Base-by-base conservation (phyloP, 2,113 vertebrate genomes). In the Elaphurus davidianus region DNA sequence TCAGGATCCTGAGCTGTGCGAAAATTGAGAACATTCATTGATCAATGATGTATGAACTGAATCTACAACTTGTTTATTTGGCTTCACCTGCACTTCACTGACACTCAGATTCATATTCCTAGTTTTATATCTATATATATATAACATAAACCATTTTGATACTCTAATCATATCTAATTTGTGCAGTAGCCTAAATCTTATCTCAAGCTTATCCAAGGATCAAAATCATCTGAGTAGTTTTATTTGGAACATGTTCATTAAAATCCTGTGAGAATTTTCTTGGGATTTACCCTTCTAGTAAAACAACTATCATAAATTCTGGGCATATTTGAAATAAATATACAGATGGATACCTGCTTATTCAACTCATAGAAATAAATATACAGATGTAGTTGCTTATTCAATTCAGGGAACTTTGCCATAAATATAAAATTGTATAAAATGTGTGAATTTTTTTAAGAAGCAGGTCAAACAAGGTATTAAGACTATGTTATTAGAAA, bases 1-100 rank as follows among this genome's bases (percentile, higher is more conserved):
- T 88, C 95, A 94, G 55, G 23, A 87, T 94, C 67, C 76, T 91
- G 36, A 25, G 36, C 60, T 96, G 45, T 96, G 67, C 0, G 30
- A 96, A 96, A 98, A 97, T 96, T 98, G 98, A 96, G 98, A 93
- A 83, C 91, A 97, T 89, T 94, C 93, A 98, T 97, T 96, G 96
- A 98, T 98, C 91, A 97, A 97, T 95, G 86, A 98, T 97, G 91
- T 96, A 96, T 98, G 96, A 98, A 96, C 86, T 93, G 78, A 94
- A 98, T 95, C 92, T 96, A 97, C 79, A 97, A 95, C 93, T 97
- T 96, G 59, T 96, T 98, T 98, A 47, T 94, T 92, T 95, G 90
- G 71, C 79, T 92, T 91, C 45, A 62, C 60, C 40, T 89, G 82
- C 14, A 60, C 60, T 91, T 95, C 33, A 33, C 25, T 93, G 91